phyloP scores from a whole-genome alignment of 64 coral and sea anemone genomes.

The Astreopora myriophthalma region DNA sequence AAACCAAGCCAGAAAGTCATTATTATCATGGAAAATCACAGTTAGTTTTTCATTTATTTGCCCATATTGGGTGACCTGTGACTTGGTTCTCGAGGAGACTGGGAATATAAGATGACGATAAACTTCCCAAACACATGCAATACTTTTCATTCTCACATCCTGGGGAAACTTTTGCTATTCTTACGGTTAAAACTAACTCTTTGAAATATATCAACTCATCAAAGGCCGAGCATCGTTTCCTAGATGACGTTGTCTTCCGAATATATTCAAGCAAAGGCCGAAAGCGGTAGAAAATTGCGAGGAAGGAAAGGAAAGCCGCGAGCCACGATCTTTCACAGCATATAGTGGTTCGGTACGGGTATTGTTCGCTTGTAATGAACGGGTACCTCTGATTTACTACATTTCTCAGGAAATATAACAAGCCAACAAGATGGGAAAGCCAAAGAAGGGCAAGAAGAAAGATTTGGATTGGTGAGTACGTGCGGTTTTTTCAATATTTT shows the following conservation, averaged over 20 bases:
- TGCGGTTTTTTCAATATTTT: background rate
- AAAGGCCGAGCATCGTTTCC: background rate
- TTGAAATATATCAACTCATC: background rate
- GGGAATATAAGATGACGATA: slow-evolving; percentile 12
- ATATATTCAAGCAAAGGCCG: background rate
- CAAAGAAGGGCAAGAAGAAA: slow-evolving; percentile 43
- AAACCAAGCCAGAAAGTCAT: too few relatives aligned
- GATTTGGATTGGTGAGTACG: slow-evolving; percentile 10
- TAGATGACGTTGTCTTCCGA: slow-evolving; percentile 6
- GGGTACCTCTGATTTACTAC: background rate
- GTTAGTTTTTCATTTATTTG: too few relatives aligned
- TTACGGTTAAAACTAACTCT: background rate
- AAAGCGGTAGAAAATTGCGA: background rate
- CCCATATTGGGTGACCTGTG: background rate
- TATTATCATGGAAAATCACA: too few relatives aligned
- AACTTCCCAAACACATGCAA: slow-evolving; percentile 28
- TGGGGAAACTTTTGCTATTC: background rate
- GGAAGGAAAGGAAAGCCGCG: background rate
- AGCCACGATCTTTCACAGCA: background rate
- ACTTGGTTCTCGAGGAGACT: background rate
- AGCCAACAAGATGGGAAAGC: background rate
- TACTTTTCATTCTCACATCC: background rate
- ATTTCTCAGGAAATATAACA: background rate
- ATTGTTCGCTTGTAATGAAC: background rate
- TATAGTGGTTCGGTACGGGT: background rate